Conservation (phyloP, 1,140 invertebrate genomes). For the Drosophila littoralis region DNA sequence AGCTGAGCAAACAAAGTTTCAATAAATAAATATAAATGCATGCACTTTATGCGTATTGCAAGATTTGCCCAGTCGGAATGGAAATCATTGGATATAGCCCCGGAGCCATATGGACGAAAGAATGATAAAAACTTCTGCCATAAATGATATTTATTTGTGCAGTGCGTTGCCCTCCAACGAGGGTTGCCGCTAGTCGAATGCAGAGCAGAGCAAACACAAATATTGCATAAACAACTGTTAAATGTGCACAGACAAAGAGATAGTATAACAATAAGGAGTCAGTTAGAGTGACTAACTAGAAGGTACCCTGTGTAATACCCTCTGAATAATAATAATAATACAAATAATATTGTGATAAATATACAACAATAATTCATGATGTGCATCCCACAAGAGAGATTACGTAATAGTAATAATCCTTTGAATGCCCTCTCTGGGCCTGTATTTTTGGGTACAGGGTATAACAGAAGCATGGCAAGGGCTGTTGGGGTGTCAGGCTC, state of each 20-base stretch:
- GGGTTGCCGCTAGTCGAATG: conserved; percentile 20
- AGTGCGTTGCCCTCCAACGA: conserved; percentile 9
- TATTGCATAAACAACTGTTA: conserved; percentile 67
- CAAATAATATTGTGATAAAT: too few relatives aligned
- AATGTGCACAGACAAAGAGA: conserved; percentile 38
- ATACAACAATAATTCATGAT: too few relatives aligned
- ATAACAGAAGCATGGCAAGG: background rate
- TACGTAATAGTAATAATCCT: too few relatives aligned
- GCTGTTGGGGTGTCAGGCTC: background rate
- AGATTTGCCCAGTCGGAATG: conserved; percentile 33
- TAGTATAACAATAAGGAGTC: conserved; percentile 7
- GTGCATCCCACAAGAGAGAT: too few relatives aligned
- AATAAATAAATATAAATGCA: conserved; percentile 76
- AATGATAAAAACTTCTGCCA: conserved; percentile 9
- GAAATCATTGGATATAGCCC: conserved; percentile 24
- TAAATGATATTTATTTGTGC: conserved; percentile 39
- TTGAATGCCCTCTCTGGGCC: too few relatives aligned
- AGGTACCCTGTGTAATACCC: background rate
- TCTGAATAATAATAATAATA: background rate
- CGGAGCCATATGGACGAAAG: conserved; percentile 20
- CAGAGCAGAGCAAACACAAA: conserved; percentile 45
- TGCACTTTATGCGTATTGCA: conserved; percentile 70
- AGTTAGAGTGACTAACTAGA: background rate
- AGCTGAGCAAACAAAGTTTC: conserved; percentile 49
- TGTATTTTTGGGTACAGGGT: conserved; percentile 1